Conservation (phyloP, 2,888 invertebrate species). For the Xanthia icteritia region DNA sequence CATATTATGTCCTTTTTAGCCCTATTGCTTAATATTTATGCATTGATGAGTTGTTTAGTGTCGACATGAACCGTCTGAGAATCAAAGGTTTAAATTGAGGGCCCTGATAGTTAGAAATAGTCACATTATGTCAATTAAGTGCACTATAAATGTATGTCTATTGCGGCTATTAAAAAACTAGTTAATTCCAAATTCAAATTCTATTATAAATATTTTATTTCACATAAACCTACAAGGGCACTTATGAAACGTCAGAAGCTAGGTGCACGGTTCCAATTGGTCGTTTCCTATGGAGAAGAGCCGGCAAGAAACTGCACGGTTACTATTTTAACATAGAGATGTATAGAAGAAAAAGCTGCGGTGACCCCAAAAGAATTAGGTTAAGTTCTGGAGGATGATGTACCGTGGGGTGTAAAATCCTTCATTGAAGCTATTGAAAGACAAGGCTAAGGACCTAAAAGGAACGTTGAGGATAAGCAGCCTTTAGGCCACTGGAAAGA, state of each 20-base stretch:
- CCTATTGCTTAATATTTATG: neutral
- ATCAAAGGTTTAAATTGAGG: slow-evolving; percentile 12
- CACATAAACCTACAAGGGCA: no score
- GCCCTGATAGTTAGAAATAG: neutral
- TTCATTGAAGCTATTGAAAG: neutral
- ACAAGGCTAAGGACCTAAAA: neutral
- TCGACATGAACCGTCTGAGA: neutral
- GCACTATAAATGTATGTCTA: neutral
- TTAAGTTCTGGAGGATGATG: no score
- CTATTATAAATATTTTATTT: no score
- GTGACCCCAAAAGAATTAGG: neutral
- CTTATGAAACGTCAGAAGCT: no score
- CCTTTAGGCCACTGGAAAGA: neutral
- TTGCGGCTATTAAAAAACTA: neutral
- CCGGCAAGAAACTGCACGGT: no score
- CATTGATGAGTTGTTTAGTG: slow-evolving; percentile 5
- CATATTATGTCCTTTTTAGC: neutral
- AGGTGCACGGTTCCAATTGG: no score
- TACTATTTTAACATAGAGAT: neutral
- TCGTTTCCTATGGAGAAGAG: no score
- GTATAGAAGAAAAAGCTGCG: neutral
- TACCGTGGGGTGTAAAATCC: no score
- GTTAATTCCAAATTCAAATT: no score
- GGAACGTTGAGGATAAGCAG: neutral
- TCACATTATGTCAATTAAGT: neutral